Base-by-base conservation (phyloP, 2,888 invertebrate species). In the Drosophila monieri region DNA sequence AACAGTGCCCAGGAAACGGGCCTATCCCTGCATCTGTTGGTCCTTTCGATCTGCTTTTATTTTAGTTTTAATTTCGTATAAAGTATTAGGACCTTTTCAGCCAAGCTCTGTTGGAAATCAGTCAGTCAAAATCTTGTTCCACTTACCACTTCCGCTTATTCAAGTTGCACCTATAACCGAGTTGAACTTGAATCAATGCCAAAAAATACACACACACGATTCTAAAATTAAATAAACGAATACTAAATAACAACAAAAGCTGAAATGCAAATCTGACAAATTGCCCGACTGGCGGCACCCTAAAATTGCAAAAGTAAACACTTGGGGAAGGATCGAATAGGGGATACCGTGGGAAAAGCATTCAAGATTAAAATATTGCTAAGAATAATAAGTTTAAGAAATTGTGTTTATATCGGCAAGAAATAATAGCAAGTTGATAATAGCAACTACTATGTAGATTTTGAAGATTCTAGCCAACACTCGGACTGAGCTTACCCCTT, bases 1-100 rank as follows among this genome's bases (percentile, higher is more conserved):
- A 96, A 95, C 83, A 91, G 92, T 0, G 94, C 93, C 0, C n/a
- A 76, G 5, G 10, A 9, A 12, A 21, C 41, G 30, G 9, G 56
- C 23, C 21, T 27, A 10, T 35, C 48, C 43, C 27, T 73, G 1
- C 35, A n/a, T 1, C 43, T 66, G 1, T 32, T 81, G 32, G 37
- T 79, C 6, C 6, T 73, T 0, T 32, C 70, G 1, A 53, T 41
- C 23, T 30, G 27, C 49, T 58, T 65, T 3, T 70, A 23, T 27
- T 14, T 68, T 3, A 30, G 71, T 23, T 15, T 43, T 21, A 30
- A 23, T 43, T 48, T 68, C 6, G 6, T 43, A n/a, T 65, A 8
- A 51, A n/a, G 6, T 23, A 21, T n/a, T 15, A 27, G 6, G 23
- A 46, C 39, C 14, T 15, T 14, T 3, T 8, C 37, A 39, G 23